Base-by-base conservation (phyloP, 1,140 invertebrate genomes). In the Pogonognathellus flavescens region DNA sequence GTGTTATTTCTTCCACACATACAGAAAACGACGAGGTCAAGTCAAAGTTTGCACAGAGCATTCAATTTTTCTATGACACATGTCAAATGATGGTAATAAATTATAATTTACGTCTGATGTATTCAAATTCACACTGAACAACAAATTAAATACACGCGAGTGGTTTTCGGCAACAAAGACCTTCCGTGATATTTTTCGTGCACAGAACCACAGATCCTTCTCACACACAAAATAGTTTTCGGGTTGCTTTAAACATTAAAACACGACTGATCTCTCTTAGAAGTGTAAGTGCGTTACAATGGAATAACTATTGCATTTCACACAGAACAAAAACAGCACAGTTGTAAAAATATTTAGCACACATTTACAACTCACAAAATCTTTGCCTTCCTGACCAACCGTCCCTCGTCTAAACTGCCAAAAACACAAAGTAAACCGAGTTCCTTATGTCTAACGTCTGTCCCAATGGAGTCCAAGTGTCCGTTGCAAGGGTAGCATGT, bases 401-500 rank as follows among this genome's bases (percentile, higher is more conserved):
- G 70, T 76, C 70, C n/a, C 41, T 31, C 25, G 13, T 76, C 16
- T 8, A 50, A 49, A 16, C 25, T 76, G 70, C 31, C 70, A 49
- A 76, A 72, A 66, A 66, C 62, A 66, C 62, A 25, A 66, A 10
- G 22, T 13, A 20, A 31, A 66, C 62, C 25, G 62, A 20, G 13
- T 66, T 49, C 13, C 25, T n/a, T 76, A 41, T 11, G 8, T 20
- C 16, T 7, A 41, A 31, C 25, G 70, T 76, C 22, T 76, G 6
- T 76, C 8, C 41, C 25, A 76, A 49, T 49, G 70, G 14, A 76
- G 14, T 76, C 70, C 70, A 76, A 76, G 41, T 76, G 70, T 76
- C 70, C 70, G 70, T 76, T 76, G 70, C 14, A 50, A 76, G 70
- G 31, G 70, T 76, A 50, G 70, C 70, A 76, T 76, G 70, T 76